phyloP scores from a whole-genome alignment of 2,797 vertebrate species.

The Helostoma temminkii region DNA sequence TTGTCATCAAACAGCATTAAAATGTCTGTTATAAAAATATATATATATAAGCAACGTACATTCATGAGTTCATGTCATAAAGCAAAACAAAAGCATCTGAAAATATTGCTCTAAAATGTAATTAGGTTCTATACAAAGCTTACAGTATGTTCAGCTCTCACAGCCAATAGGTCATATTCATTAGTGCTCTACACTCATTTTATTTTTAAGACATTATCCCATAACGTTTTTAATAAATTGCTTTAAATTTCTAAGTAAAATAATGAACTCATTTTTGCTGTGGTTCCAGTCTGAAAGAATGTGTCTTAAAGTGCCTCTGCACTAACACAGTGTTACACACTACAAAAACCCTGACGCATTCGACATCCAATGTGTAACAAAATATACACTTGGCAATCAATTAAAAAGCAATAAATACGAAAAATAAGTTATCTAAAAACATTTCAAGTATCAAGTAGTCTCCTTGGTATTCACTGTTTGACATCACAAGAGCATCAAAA shows the following conservation, averaged over 20 bases:
- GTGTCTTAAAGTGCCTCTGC: slow-evolving; percentile 15
- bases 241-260: slow-evolving; percentile 23
- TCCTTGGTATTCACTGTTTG: slow-evolving; percentile 43
- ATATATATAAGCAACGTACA: slow-evolving; percentile 67
- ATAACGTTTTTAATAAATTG: slow-evolving; percentile 26
- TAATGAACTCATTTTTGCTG: slow-evolving; percentile 8
- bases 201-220: slow-evolving; percentile 37
- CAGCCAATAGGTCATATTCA: slow-evolving; percentile 20
- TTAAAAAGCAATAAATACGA: slow-evolving; percentile 82
- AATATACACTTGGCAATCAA: slow-evolving; percentile 39
- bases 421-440: slow-evolving; percentile 79
- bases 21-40: slow-evolving; percentile 66
- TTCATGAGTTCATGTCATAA: slow-evolving; percentile 59
- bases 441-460: slow-evolving; percentile 80
- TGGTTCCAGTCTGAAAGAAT: slow-evolving; percentile 18
- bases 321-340: slow-evolving; percentile 16
- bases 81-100: slow-evolving; percentile 49
- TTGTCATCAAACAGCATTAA: slow-evolving; percentile 52
- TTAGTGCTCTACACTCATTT: slow-evolving; percentile 5
- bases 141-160: slow-evolving; percentile 24
- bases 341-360: slow-evolving; percentile 40
- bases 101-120: slow-evolving; percentile 44
- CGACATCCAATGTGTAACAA: slow-evolving; percentile 51
- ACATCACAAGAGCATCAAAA: slow-evolving; percentile 33
- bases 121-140: slow-evolving; percentile 20